These are phyloP conservation scores for Girardinichthys multiradiatus DNA, from an alignment of 2,113 vertebrate species.

Conservation along the genomic window DNA sequence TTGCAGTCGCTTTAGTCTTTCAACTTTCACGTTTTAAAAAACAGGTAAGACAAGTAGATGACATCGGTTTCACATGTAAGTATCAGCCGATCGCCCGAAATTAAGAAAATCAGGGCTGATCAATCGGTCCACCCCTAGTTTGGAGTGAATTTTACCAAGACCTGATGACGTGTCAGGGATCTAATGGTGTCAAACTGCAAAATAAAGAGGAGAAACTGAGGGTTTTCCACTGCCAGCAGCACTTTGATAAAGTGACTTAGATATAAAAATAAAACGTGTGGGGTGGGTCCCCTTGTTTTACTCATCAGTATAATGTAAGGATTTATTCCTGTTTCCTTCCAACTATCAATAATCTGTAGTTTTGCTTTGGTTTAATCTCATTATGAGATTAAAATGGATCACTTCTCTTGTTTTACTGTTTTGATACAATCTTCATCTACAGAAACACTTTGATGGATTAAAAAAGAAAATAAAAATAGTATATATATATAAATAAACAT, in stretches of 20 bases:
- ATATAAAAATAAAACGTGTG: conserved; percentile 29
- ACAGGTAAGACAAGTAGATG: no score
- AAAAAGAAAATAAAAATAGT: conserved; percentile 4
- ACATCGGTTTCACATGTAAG: no score
- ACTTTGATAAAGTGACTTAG: conserved; percentile 43
- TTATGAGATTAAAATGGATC: not conserved
- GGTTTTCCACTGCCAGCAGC: conserved; percentile 33
- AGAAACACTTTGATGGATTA: conserved; percentile 5
- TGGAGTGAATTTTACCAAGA: conserved; percentile 4
- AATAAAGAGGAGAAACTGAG: not conserved
- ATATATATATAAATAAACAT: conserved; percentile 34
- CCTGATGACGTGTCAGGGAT: not conserved
- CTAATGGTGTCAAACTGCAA: no score
- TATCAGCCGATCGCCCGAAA: no score
- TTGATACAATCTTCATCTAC: conserved; percentile 6
- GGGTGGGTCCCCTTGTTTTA: no score
- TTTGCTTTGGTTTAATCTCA: conserved; percentile 1
- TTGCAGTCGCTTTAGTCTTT: no score
- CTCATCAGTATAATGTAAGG: not conserved
- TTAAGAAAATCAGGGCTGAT: no score
- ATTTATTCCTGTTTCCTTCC: not conserved
- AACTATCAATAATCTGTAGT: not conserved
- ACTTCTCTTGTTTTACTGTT: conserved; percentile 1
- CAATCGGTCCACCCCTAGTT: no score
- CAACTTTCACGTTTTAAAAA: no score